These are phyloP conservation scores for Stomatorhinus walkeri DNA, from an alignment of 2,797 vertebrate genomes.

Conservation along the genomic window DNA sequence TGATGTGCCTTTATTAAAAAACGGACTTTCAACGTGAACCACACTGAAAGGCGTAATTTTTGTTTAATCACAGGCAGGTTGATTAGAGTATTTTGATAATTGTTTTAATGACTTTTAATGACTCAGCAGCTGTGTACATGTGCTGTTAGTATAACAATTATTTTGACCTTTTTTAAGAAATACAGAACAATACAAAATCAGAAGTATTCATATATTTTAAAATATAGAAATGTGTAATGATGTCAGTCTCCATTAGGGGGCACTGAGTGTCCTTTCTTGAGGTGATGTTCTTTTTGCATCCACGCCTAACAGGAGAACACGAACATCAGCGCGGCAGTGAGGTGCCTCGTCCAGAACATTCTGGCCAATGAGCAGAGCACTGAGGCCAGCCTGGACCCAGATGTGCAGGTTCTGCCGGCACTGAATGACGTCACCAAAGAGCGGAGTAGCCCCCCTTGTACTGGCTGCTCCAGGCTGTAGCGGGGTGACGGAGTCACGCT, in stretches of 20 bases:
- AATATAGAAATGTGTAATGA: not conserved
- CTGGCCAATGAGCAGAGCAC: slow-evolving; percentile 58
- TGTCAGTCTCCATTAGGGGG: not conserved
- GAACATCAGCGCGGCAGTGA: slow-evolving; percentile 62
- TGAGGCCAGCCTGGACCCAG: slow-evolving; percentile 41
- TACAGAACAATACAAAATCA: too few relatives aligned
- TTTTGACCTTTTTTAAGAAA: not conserved
- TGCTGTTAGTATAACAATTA: not conserved
- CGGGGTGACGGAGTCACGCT: not conserved
- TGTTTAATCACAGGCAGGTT: not conserved
- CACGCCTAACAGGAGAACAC: slow-evolving; percentile 56
- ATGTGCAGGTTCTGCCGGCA: slow-evolving; percentile 51
- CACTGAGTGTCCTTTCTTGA: not conserved
- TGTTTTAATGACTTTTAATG: not conserved
- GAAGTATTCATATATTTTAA: not conserved
- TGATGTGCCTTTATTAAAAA: not conserved
- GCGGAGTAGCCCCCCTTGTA: slow-evolving; percentile 39
- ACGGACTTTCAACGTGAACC: not conserved
- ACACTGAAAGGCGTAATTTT: not conserved
- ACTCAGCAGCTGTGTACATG: not conserved
- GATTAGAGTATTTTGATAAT: not conserved
- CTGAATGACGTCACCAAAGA: slow-evolving; percentile 44
- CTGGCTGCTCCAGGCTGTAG: slow-evolving; percentile 48
- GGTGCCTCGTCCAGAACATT: slow-evolving; percentile 63
- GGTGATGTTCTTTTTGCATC: not conserved